Percentiles rank a stretch among this genome's conserved stretches.
Conservation (phyloP, 2,888 invertebrate species). For the Uloborus plumipes region DNA sequence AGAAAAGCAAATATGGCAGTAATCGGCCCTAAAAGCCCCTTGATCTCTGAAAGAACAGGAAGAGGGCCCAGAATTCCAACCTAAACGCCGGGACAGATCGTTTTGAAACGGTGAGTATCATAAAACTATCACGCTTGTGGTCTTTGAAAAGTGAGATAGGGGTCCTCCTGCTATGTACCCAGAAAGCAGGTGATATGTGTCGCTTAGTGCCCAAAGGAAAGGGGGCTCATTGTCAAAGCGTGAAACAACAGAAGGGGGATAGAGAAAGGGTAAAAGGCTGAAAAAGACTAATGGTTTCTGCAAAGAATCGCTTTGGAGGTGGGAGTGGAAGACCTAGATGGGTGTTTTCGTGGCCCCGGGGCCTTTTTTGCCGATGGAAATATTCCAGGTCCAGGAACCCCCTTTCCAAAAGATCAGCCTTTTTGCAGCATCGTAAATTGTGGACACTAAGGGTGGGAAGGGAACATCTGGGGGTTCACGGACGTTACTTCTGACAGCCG, state of each 20-base stretch:
- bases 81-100: conserved; percentile 51
- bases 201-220: conserved; percentile 45
- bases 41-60: conserved; percentile 34
- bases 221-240: conserved; percentile 46
- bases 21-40: neutral
- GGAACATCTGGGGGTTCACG: conserved; percentile 39
- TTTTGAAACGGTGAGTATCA: conserved; percentile 50
- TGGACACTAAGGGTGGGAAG: conserved; percentile 43
- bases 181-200: conserved; percentile 43
- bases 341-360: conserved; percentile 28
- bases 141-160: conserved; percentile 24
- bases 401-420: conserved; percentile 3
- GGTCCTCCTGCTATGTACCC: conserved; percentile 25
- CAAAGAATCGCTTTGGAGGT: conserved; percentile 12
- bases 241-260: conserved; percentile 59
- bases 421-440: conserved; percentile 37
- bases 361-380: conserved; percentile 32
- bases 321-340: conserved; percentile 48
- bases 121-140: conserved; percentile 47
- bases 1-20: conserved; percentile 1
- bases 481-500: conserved; percentile 54
- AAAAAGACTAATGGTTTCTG: conserved; percentile 55
- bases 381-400: conserved; percentile 38
- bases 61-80: conserved; percentile 45
- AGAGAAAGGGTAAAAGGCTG: conserved; percentile 47